These are phyloP conservation scores for Tiaroga cobitis DNA, from an alignment of 2,797 vertebrate species.

Conservation along the genomic window DNA sequence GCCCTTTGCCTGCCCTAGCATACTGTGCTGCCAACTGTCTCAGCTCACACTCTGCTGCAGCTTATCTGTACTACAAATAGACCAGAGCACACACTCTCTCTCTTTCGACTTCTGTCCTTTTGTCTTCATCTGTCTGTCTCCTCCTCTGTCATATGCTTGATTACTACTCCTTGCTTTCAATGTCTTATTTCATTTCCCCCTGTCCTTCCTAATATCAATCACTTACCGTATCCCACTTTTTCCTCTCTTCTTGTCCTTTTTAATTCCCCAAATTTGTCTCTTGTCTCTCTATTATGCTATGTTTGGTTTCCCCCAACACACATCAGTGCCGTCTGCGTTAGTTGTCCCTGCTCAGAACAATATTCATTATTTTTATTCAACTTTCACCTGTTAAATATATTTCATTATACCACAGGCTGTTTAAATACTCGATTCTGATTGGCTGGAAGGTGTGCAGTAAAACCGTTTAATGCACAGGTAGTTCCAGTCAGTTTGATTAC, in stretches of 20 bases:
- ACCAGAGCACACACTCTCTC: background rate
- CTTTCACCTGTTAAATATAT: slow-evolving; percentile 23
- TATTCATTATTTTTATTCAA: slow-evolving; percentile 32
- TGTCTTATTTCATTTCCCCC: slow-evolving; percentile 39
- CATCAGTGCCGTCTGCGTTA: background rate
- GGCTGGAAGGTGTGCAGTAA: too few species aligned
- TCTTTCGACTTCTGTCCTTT: slow-evolving; percentile 13
- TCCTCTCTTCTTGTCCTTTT: slow-evolving; percentile 8
- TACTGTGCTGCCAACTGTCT: slow-evolving; percentile 48
- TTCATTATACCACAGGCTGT: too few species aligned
- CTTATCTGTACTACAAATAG: slow-evolving; percentile 39
- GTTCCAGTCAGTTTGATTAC: too few species aligned
- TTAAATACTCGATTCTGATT: too few species aligned
- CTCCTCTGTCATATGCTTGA: slow-evolving; percentile 32
- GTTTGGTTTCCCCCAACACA: background rate
- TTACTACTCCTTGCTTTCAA: slow-evolving; percentile 25
- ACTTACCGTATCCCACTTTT: background rate
- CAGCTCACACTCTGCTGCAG: slow-evolving; percentile 27
- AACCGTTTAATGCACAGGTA: too few species aligned
- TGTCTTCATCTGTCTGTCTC: slow-evolving; percentile 16
- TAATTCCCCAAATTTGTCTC: background rate
- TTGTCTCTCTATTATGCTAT: background rate
- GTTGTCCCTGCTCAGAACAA: slow-evolving; percentile 38
- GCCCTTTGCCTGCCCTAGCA: slow-evolving; percentile 24
- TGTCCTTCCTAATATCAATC: slow-evolving; percentile 31